phyloP scores from a whole-genome alignment of 2,888 invertebrate species.

The Crematogaster levior region DNA sequence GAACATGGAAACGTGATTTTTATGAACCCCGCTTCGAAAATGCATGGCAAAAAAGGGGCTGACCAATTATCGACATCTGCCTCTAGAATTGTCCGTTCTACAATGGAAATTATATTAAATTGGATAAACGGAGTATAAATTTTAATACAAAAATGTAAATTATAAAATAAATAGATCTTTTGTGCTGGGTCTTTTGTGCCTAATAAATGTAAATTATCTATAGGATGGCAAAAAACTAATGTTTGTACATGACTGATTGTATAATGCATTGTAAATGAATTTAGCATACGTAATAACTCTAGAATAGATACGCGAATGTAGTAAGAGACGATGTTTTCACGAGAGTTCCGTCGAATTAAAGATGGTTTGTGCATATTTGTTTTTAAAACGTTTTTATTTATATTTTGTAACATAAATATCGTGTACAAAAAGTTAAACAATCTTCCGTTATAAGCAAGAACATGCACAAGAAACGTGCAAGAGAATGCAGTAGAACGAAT shows the following conservation, averaged over 20 bases:
- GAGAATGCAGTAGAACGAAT: conserved; percentile 31
- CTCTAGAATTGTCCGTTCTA: neutral
- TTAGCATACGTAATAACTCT: neutral
- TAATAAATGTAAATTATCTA: neutral
- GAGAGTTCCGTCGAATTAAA: neutral
- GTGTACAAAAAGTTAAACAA: conserved; percentile 1
- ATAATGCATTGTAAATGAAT: neutral
- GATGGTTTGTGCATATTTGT: neutral
- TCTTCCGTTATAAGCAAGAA: neutral
- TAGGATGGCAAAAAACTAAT: neutral
- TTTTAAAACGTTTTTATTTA: neutral
- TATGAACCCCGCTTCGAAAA: neutral
- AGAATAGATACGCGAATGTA: neutral
- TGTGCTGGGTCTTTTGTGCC: too few relatives aligned
- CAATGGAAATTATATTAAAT: neutral
- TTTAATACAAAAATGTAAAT: neutral
- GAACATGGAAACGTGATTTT: conserved; percentile 28
- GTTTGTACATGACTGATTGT: neutral
- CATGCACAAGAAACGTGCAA: conserved; percentile 15
- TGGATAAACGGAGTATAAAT: neutral
- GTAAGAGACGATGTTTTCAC: neutral
- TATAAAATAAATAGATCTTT: too few relatives aligned
- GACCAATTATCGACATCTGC: conserved; percentile 16
- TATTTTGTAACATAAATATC: neutral
- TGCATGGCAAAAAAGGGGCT: neutral